A percentile compares a stretch with the other conserved stretches of the same genome.
Conservation (phyloP, 37 sponge, comb jelly and placozoan genomes). For the Geodia barretti region DNA sequence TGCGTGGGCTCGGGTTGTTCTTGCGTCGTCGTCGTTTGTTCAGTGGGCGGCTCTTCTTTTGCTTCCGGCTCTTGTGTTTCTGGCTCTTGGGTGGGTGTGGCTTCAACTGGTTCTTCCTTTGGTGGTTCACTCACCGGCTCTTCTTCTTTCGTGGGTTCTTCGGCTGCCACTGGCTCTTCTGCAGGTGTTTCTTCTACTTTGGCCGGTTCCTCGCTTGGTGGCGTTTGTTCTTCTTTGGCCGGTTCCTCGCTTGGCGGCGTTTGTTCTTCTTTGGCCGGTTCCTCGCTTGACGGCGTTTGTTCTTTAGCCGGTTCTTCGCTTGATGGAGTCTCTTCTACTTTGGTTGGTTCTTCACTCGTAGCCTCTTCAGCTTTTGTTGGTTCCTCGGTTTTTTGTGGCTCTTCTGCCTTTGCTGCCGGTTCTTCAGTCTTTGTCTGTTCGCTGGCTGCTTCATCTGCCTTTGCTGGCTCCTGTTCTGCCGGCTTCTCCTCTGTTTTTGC, state of each 20-base stretch:
- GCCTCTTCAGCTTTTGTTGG: not conserved
- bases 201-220: constrained; percentile 7
- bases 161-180: not conserved
- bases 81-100: not conserved
- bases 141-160: too few species aligned
- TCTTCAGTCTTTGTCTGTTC: not conserved
- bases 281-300: too few species aligned
- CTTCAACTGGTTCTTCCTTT: not conserved
- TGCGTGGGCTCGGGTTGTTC: not conserved
- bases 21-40: not conserved
- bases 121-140: not conserved
- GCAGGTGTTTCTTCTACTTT: constrained; percentile 15
- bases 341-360: not conserved
- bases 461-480: not conserved
- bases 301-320: too few species aligned
- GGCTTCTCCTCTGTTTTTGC: constrained; percentile 3
- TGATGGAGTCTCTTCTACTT: too few species aligned
- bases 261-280: too few species aligned
- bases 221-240: too few species aligned
- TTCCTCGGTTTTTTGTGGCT: not conserved
- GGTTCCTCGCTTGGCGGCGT: not conserved
- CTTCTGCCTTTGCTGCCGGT: constrained; percentile 5
- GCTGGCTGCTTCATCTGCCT: not conserved
- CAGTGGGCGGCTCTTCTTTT: not conserved
- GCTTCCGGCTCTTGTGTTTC: not conserved